Base-by-base conservation (phyloP, 2,797 vertebrate genomes). In the Falco cherrug region DNA sequence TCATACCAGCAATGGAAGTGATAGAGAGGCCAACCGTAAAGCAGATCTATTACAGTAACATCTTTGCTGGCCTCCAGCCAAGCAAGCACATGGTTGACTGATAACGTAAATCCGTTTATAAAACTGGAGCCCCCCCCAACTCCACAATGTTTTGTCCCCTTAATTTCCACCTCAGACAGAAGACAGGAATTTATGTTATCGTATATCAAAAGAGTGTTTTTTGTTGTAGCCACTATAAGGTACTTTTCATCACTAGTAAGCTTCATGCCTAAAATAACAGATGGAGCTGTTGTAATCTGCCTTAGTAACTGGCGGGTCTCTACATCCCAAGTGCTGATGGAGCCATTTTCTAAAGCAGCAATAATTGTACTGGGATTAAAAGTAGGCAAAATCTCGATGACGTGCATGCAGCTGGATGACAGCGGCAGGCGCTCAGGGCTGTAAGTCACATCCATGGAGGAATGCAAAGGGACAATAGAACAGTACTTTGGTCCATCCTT, bases 1-100 rank as follows among this genome's bases (percentile, higher is more conserved):
- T 99, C 99, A 0, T 99, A 99, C 99, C 99, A 99, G 97, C 99
- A 99, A 95, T 99, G 99, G 97, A 99, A 99, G 95, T 99, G 99
- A 98, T 99, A 99, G 64, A 99, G 98, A 28, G 99, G 99, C 99
- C 99, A 99, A 9, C 99, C 99, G 0, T 99, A 99, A 45, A 99
- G 98, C 61, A 99, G 97, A 94, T 99, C 99, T 54, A 99, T 99
- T 69, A 99, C 99, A 28, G 99, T 99, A 92, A 99, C 99, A 8
- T 99, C 99, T 98, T 99, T 99, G 97, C 99, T 99, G 90, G 99
- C 99, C 95, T 99, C 99, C 39, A 99, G 98, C 99, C 99, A 99
- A 11, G 99, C 99, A 84, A 99, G 98, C 5, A 98, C 99, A 50
- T 99, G 99, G 93, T 99, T 99, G 89, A 98, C 98, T 5, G 99